Evolutionary conservation across 2,888 invertebrate species (phyloP), one percentile per base, ranked within the genome.

Genomic region (Pollenia angustigena): DNA sequence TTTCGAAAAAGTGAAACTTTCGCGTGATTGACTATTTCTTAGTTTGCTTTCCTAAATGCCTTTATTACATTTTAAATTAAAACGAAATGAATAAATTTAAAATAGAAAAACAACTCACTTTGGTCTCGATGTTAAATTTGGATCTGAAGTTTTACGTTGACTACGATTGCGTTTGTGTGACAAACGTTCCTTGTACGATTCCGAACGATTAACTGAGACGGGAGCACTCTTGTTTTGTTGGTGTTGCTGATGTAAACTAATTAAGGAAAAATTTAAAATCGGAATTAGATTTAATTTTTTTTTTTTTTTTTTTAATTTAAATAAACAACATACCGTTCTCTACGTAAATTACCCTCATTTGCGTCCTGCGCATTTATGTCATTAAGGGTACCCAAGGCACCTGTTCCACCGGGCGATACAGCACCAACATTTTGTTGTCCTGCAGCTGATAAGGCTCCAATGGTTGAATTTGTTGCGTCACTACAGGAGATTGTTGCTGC

Each of bases 81-180:
- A 32, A 48, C 12, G 3, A 7, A 3, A 50, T 18, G 44, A 60
- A 23, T 66, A 46, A 60, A 46, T 23, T 40, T 46, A 12, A 11
- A 32, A 16, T 44, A 66, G 40, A 56, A 16, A 44, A 44, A 32
- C 32, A 64, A 94, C 95, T 95, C 92, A 95, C 95, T 91, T 93
- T 88, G 95, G 95, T 92, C 95, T 95, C 88, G 96, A 96, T 79
- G 92, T 91, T 90, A 96, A 95, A 93, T 96, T 96, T 66, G 97
- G 97, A 94, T 97, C 97, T 91, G 97, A 97, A 90, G 96, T 96
- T 94, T 97, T 97, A 90, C 97, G 94, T 90, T 96, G 95, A 92
- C 95, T 95, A 88, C 96, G 94, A 92, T 95, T 96, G 90, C 96
- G 95, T 90, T 94, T 94, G 95, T 96, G 95, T 14, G 94, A 95